These are phyloP conservation scores for Cancer borealis DNA, from an alignment of 2,888 invertebrate genomes.

Conservation along the genomic window DNA sequence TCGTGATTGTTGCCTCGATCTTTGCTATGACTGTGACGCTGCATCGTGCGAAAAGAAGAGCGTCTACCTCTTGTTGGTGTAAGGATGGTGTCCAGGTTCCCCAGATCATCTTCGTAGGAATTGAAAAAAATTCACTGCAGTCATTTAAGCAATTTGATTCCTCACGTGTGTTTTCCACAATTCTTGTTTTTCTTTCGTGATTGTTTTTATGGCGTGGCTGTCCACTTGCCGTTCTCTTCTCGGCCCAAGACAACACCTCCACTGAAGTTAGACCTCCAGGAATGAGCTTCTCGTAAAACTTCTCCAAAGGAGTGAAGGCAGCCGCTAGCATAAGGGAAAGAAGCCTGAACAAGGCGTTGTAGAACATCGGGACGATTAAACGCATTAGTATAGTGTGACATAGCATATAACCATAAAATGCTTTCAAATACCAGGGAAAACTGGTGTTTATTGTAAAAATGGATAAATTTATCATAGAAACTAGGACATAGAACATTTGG, in stretches of 20 bases:
- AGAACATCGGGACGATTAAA: not conserved
- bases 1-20: slow-evolving; percentile 2
- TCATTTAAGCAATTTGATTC: not conserved
- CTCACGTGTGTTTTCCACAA: not conserved
- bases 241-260: not conserved
- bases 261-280: not conserved
- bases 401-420: too few species aligned
- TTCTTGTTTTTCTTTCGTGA: not conserved
- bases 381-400: not conserved
- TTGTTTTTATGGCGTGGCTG: not conserved
- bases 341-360: not conserved
- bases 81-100: not conserved
- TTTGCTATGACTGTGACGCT: not conserved
- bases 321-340: not conserved
- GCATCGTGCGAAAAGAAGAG: not conserved
- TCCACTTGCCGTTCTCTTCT: not conserved
- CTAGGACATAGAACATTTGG: not conserved
- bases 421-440: not conserved
- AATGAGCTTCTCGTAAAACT: not conserved
- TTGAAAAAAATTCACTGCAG: not conserved
- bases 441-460: not conserved
- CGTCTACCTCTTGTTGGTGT: not conserved
- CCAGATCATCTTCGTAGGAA: not conserved
- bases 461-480: not conserved
- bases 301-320: not conserved